Conservation (phyloP, 2,888 invertebrate genomes). For the Opisthograptis luteolata region DNA sequence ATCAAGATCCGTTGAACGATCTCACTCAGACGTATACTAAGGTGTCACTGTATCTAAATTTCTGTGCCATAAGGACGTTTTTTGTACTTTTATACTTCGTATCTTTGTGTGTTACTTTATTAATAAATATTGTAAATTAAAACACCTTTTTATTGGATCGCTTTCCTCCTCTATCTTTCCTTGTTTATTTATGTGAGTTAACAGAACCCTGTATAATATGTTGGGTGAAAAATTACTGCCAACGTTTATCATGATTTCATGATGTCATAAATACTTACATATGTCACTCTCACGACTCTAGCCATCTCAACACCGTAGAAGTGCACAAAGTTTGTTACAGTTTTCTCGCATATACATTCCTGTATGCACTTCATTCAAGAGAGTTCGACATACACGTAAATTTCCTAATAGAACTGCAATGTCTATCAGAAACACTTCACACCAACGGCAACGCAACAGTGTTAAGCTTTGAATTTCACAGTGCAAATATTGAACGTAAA, state of each 20-base stretch:
- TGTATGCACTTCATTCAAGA: too few species aligned
- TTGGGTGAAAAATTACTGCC: too few species aligned
- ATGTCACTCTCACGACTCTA: too few species aligned
- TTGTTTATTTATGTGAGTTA: too few species aligned
- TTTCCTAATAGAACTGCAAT: slow-evolving; percentile 9
- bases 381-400: too few species aligned
- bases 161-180: background rate
- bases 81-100: slow-evolving; percentile 64
- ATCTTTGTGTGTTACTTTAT: slow-evolving; percentile 22
- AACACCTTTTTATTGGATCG: background rate
- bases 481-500: slow-evolving; percentile 47
- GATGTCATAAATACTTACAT: too few species aligned
- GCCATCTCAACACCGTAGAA: too few species aligned
- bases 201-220: too few species aligned
- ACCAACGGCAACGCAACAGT: slow-evolving; percentile 48
- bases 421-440: slow-evolving; percentile 29
- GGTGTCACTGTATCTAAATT: slow-evolving; percentile 59
- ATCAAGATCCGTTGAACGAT: slow-evolving; percentile 31
- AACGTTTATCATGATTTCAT: too few species aligned
- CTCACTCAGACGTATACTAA: slow-evolving; percentile 28
- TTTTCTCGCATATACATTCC: too few species aligned
- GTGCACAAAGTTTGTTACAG: too few species aligned
- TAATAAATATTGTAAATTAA: slow-evolving; percentile 27
- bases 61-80: slow-evolving; percentile 72
- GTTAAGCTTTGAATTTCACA: slow-evolving; percentile 55